Evolutionary conservation across 2,888 invertebrate genomes (phyloP).

Genomic region (Erebia ligea): DNA sequence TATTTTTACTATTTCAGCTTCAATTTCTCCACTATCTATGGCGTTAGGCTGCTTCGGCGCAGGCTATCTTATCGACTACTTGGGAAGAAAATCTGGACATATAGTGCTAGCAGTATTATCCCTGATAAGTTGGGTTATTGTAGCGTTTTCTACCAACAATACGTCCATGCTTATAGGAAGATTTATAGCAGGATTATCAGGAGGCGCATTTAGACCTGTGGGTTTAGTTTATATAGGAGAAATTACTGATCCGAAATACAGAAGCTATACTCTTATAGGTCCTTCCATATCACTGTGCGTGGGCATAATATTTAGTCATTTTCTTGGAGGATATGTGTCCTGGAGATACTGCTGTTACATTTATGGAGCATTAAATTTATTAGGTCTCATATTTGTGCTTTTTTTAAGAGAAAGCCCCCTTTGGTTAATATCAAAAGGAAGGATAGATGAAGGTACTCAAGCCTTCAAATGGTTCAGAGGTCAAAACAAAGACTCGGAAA

Average conservation of each 20-base stretch:
- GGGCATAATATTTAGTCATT: conserved; percentile 54
- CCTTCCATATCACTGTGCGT: conserved; percentile 49
- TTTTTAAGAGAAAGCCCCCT: conserved; percentile 61
- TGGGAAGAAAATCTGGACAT: conserved; percentile 56
- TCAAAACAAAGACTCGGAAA: conserved; percentile 47
- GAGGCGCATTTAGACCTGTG: conserved; percentile 53
- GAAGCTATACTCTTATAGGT: conserved; percentile 51
- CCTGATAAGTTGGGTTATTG: conserved; percentile 54
- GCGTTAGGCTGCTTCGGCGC: conserved; percentile 54
- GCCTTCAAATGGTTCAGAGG: conserved; percentile 57
- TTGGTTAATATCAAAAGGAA: conserved; percentile 59
- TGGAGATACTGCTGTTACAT: conserved; percentile 54
- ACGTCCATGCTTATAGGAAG: conserved; percentile 52
- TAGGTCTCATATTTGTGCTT: conserved; percentile 47
- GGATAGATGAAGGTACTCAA: conserved; percentile 49
- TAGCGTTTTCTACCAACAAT: conserved; percentile 50
- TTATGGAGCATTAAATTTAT: conserved; percentile 49
- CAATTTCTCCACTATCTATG: conserved; percentile 55
- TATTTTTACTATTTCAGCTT: conserved; percentile 49
- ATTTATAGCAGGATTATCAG: conserved; percentile 53
- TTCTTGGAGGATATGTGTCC: conserved; percentile 49
- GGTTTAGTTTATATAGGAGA: conserved; percentile 59
- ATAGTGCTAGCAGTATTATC: conserved; percentile 51
- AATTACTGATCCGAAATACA: conserved; percentile 56
- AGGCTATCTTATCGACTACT: conserved; percentile 54